These are phyloP conservation scores for Dione vanillae DNA, from an alignment of 2,888 invertebrate genomes.

Conservation along the genomic window DNA sequence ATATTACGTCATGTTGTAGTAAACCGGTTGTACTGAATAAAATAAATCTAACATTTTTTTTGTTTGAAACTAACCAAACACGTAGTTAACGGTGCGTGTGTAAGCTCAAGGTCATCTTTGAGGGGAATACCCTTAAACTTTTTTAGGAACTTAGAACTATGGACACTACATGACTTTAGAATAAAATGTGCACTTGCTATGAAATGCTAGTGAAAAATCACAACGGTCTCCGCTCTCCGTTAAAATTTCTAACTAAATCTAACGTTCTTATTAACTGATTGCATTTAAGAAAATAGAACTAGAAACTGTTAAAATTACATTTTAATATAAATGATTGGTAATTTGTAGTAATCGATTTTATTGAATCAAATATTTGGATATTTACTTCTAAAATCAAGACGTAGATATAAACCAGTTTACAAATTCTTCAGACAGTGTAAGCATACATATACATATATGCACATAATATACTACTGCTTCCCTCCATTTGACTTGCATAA, in stretches of 20 bases:
- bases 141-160: background rate
- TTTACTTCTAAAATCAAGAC: background rate
- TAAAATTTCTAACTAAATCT: too few relatives aligned
- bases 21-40: background rate
- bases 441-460: background rate
- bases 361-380: background rate
- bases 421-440: constrained; percentile 3
- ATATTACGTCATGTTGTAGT: background rate
- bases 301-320: too few relatives aligned
- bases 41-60: background rate
- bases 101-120: constrained; percentile 2
- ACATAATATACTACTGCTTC: too few relatives aligned
- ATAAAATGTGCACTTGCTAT: too few relatives aligned
- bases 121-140: constrained; percentile 5
- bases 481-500: too few relatives aligned
- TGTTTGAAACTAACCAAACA: background rate
- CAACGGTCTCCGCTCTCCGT: too few relatives aligned
- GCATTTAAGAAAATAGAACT: too few relatives aligned
- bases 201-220: too few relatives aligned
- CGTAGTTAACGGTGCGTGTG: constrained; percentile 16
- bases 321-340: too few relatives aligned
- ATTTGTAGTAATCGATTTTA: too few relatives aligned
- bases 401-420: constrained; percentile 6
- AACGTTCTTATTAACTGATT: too few relatives aligned
- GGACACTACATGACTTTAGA: background rate